Percentiles rank a stretch among this genome's conserved stretches.
These are phyloP conservation scores for Pedicia rivosa DNA, from an alignment of 2,888 invertebrate species.

Conservation along the genomic window DNA sequence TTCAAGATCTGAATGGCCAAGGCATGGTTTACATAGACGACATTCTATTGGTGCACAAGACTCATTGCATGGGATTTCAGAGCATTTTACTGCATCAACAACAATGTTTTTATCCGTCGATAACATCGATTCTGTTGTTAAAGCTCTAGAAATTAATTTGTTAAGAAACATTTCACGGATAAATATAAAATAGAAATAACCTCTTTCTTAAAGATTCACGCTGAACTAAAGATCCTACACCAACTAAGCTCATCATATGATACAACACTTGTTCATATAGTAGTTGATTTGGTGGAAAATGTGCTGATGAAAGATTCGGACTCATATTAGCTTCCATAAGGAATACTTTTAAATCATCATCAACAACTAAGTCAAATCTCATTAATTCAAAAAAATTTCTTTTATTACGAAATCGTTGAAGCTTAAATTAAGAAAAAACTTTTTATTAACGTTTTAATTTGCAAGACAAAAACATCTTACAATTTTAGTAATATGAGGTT, in stretches of 20 bases:
- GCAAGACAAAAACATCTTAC: constrained; percentile 25
- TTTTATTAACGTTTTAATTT: constrained; percentile 2
- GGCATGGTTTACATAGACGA: constrained; percentile 62
- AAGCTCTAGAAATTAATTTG: constrained; percentile 25
- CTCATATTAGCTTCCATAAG: constrained; percentile 98
- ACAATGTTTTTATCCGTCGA: constrained; percentile 66
- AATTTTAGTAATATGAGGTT: constrained; percentile 46
- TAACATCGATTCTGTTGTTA: constrained; percentile 41
- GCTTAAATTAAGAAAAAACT: constrained; percentile 21
- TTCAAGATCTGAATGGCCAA: constrained; percentile 39
- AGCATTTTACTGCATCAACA: constrained; percentile 55
- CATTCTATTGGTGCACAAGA: constrained; percentile 54
- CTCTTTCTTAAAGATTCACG: constrained; percentile 27
- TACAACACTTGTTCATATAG: constrained; percentile 87
- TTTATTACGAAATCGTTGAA: constrained; percentile 24
- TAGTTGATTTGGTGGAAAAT: constrained; percentile 74
- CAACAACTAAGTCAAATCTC: constrained; percentile 85
- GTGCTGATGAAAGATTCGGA: constrained; percentile 86
- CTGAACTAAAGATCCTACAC: constrained; percentile 41
- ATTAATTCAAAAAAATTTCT: constrained; percentile 86
- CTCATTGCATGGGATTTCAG: constrained; percentile 34
- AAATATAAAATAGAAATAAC: constrained; percentile 20
- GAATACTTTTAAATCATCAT: constrained; percentile 70
- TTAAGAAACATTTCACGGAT: not conserved
- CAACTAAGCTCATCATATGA: constrained; percentile 64